Base-by-base conservation (phyloP, 2,797 vertebrate genomes). In the Sparidentex hasta region DNA sequence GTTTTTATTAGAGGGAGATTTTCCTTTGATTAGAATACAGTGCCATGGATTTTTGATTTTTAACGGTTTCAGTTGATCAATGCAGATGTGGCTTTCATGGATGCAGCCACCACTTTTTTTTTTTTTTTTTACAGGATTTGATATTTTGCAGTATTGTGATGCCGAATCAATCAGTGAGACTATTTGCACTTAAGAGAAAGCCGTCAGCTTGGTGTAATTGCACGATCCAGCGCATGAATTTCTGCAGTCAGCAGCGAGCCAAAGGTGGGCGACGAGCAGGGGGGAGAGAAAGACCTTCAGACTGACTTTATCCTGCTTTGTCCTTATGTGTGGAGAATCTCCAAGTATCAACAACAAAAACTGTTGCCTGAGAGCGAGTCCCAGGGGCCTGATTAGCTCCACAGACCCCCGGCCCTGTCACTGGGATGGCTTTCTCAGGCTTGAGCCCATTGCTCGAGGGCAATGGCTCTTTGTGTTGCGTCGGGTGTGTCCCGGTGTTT, bases 381-480 rank as follows among this genome's bases (percentile, higher is more conserved):
- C 92, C 93, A 65, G 54, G 89, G 91, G 92, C 85, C 89, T 83
- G 90, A 94, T 94, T 94, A 94, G 87, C 86, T 87, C 85, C 68
- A 62, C 21, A 81, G 84, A 88, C 87, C 87, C 86, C 77, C 1
- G 12, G 83, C 66, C 80, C 79, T 90, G 87, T 87, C 86, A 76
- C 76, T 27, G 48, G 74, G 71, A 81, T 74, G 71, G 54, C 70
- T 89, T 76, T 87, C 76, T 67, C 20, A 84, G 75, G 62, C 77
- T 78, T 65, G 79, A 91, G 87, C 59, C 79, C 73, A 27, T 48
- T 52, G 86, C 89, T 87, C 0, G 33, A 81, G 88, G 85, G 78
- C 78, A 82, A 23, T 41, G 69, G 65, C 82, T 84, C 76, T 86
- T 80, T 88, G 76, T 86, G 62, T 81, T 43, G 43, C 68, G 75